Evolutionary conservation across 35 echinoderm and acorn worm genomes (phyloP), one percentile per base, ranked within the genome.

Genomic region (Apostichopus californicus): DNA sequence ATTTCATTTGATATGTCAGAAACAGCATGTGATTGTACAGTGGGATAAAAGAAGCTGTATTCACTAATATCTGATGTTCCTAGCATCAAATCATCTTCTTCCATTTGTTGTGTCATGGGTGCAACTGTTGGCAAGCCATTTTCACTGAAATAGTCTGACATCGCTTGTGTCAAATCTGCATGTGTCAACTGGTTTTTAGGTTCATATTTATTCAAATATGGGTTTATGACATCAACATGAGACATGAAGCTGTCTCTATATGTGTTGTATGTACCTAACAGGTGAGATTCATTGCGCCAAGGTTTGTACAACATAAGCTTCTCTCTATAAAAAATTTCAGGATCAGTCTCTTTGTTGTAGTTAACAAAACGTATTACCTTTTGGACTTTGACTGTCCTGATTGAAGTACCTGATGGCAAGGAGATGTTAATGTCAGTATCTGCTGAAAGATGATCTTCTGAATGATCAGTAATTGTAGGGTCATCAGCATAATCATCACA

Each of bases 271-370:
- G 28, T 8, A 7, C 80, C 80, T 34, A 9, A 2, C 12, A 80
- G 5, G 4, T 80, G n/a, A 28, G 20, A 23, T 90, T 90, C 88
- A 46, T 90, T 90, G 6, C 88, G 21, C 88, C 88, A 90, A 20
- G 60, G 46, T 10, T 64, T 3, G 34, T 75, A 92, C 61, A 86
- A 77, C 28, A 92, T 18, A 6, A 92, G 58, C 86, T 92, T 80
- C 64, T 85, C 91, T 85, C 91, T 66, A 21, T 92, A 92, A 61
- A 54, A 92, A 54, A 77, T 86, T 86, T 92, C 80, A 8, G 55
- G 9, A 72, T 70, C 91, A 83, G 81, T 83, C 18, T 73, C 78
- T 65, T 73, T 54, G 55, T 84, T 63, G n/a, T 77, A 83, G 21
- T 73, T 52, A 10, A 91, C 90, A 91, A 77, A 91, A 8, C 90